Conservation (phyloP, 2,113 vertebrate genomes). For the Xyliphius kryptos region DNA sequence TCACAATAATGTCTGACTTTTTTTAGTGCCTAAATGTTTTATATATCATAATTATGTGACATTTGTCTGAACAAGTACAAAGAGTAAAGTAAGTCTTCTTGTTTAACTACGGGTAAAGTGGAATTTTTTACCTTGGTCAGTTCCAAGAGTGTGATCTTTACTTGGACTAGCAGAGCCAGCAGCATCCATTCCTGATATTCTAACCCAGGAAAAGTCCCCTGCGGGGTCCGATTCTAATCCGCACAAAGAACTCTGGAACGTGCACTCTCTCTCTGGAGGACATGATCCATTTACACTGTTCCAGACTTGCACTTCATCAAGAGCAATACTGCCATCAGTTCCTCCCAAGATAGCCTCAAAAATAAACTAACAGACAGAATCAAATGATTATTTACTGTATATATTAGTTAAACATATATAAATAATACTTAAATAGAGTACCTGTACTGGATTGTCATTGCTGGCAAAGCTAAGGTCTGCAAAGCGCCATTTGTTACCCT, state of each 20-base stretch:
- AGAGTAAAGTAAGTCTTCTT: no score
- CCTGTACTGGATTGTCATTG: constrained; percentile 58
- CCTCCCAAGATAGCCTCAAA: constrained; percentile 59
- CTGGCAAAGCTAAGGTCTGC: constrained; percentile 58
- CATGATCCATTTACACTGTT: constrained; percentile 48
- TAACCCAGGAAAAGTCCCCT: constrained; percentile 53
- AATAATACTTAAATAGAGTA: not conserved
- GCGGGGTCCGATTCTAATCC: constrained; percentile 47
- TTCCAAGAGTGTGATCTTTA: constrained; percentile 63
- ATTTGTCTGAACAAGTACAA: no score
- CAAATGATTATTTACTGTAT: no score
- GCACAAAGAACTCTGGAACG: constrained; percentile 65
- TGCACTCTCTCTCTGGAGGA: constrained; percentile 65
- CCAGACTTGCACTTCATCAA: constrained; percentile 58
- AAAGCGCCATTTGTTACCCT: constrained; percentile 68
- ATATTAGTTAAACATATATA: no score
- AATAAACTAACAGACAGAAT: no score
- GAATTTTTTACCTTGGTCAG: constrained; percentile 54
- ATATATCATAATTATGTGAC: no score
- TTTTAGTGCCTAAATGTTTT: no score
- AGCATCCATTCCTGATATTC: constrained; percentile 49
- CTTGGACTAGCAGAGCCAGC: constrained; percentile 52
- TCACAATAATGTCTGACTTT: no score
- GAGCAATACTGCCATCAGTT: constrained; percentile 54
- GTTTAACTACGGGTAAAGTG: no score